phyloP scores from a whole-genome alignment of 2,797 vertebrate species.

The Ambastaia sidthimunki region DNA sequence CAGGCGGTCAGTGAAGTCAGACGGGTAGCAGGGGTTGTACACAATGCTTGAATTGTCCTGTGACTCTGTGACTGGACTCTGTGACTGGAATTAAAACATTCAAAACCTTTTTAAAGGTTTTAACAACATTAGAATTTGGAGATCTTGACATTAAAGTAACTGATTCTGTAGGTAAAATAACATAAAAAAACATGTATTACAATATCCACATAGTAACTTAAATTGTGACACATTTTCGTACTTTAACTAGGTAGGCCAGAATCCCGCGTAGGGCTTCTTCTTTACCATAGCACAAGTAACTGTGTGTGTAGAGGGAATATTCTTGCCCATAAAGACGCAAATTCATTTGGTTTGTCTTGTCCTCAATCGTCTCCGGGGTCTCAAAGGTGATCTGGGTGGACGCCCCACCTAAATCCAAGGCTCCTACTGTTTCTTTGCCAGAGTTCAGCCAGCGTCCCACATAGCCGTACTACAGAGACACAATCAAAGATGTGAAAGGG shows the following conservation, averaged over 20 bases:
- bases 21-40: slow-evolving; percentile 84
- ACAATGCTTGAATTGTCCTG: slow-evolving; percentile 60
- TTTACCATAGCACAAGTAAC: slow-evolving; percentile 87
- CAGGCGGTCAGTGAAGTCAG: slow-evolving; percentile 61
- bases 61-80: too few relatives aligned
- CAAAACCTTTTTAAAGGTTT: too few relatives aligned
- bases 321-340: slow-evolving; percentile 82
- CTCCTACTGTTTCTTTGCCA: slow-evolving; percentile 77
- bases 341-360: slow-evolving; percentile 66
- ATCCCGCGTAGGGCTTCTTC: slow-evolving; percentile 78
- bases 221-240: slow-evolving; percentile 45
- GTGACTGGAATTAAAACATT: slow-evolving; percentile 62
- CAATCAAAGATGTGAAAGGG: background rate
- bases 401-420: slow-evolving; percentile 87
- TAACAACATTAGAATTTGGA: too few relatives aligned
- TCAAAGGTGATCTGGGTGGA: slow-evolving; percentile 89
- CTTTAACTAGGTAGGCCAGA: slow-evolving; percentile 72
- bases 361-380: slow-evolving; percentile 72
- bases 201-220: too few relatives aligned
- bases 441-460: slow-evolving; percentile 84
- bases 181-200: too few relatives aligned
- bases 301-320: slow-evolving; percentile 87
- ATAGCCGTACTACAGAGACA: slow-evolving; percentile 80
- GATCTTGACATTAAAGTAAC: background rate
- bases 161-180: background rate